Evolutionary conservation across 1,140 invertebrate species (phyloP).

Genomic region (Ruditapes philippinarum): DNA sequence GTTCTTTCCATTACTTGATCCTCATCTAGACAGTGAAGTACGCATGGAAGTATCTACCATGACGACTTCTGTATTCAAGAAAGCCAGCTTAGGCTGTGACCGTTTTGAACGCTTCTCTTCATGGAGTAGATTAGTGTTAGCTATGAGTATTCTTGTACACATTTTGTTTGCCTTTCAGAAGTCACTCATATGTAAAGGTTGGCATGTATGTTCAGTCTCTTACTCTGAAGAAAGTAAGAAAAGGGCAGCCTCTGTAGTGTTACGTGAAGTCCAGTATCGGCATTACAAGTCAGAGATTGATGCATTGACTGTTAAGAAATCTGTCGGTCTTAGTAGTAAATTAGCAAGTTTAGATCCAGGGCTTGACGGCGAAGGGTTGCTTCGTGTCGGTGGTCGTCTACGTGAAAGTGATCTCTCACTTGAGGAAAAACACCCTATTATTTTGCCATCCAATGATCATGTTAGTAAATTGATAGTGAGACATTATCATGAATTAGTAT

Average conservation of each 20-base stretch:
- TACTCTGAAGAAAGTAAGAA: not conserved
- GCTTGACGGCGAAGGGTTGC: slow-evolving; percentile 68
- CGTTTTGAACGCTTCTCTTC: slow-evolving; percentile 55
- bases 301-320: not conserved
- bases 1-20: not conserved
- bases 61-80: not conserved
- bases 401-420: not conserved
- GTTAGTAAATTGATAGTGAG: slow-evolving; percentile 57
- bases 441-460: slow-evolving; percentile 69
- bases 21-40: slow-evolving; percentile 30
- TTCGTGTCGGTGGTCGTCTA: slow-evolving; percentile 75
- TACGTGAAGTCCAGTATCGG: slow-evolving; percentile 13
- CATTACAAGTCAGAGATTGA: not conserved
- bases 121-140: slow-evolving; percentile 53
- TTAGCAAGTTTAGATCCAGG: slow-evolving; percentile 50
- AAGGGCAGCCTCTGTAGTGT: not conserved
- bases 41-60: not conserved
- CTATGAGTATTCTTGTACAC: slow-evolving; percentile 61
- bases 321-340: not conserved
- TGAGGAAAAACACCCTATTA: slow-evolving; percentile 68
- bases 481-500: slow-evolving; percentile 61
- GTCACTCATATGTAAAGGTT: slow-evolving; percentile 38
- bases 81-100: not conserved
- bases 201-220: slow-evolving; percentile 59
- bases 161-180: not conserved